Evolutionary conservation across 2,888 invertebrate species (phyloP).

Genomic region (Didymodactylos carnosus): DNA sequence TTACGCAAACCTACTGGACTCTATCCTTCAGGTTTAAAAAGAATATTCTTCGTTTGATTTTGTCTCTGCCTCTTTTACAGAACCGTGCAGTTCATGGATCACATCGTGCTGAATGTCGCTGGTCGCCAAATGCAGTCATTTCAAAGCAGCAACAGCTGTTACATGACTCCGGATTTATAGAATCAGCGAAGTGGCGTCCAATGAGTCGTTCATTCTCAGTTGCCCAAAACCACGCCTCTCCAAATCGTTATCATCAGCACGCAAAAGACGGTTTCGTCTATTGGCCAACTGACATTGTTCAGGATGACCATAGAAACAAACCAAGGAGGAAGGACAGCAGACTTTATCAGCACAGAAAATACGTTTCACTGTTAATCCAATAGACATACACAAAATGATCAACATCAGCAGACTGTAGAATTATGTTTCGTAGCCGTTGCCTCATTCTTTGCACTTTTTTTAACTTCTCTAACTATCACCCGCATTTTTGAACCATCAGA

Average conservation of each 20-base stretch:
- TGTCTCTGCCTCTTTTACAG: no score
- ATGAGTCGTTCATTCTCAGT: not conserved
- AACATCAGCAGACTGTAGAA: not conserved
- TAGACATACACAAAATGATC: not conserved
- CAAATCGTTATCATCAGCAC: not conserved
- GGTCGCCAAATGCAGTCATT: no score
- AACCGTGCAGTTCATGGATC: not conserved
- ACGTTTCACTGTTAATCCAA: not conserved
- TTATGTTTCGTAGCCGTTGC: not conserved
- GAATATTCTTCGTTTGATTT: no score
- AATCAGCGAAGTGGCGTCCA: not conserved
- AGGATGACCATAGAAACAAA: not conserved
- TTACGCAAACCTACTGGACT: no score
- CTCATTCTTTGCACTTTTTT: not conserved
- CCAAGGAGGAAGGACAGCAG: not conserved
- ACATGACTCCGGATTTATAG: not conserved
- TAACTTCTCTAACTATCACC: not conserved
- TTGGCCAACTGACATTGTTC: not conserved
- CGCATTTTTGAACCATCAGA: not conserved
- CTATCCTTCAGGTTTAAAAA: not conserved
- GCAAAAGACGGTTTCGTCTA: not conserved
- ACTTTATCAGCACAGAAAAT: not conserved
- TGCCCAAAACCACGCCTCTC: not conserved
- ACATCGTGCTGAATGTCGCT: not conserved
- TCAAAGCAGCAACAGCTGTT: not conserved